Evolutionary conservation across 2,888 invertebrate genomes (phyloP).

Genomic region (Fragum fragum): DNA sequence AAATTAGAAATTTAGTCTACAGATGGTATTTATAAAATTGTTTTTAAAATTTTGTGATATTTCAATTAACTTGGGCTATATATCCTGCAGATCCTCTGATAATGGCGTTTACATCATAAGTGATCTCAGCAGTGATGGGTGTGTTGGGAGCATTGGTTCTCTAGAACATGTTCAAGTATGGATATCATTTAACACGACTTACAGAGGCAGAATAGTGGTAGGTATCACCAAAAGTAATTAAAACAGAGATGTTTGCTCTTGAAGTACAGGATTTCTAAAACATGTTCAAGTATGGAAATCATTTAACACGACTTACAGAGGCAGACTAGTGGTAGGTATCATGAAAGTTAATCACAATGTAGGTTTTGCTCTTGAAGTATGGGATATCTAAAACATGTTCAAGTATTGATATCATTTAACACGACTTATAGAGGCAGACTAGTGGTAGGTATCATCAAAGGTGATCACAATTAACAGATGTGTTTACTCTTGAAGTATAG

Average conservation of each 20-base stretch:
- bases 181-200: conserved; percentile 26
- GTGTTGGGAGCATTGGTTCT: conserved; percentile 34
- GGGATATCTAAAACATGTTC: conserved; percentile 52
- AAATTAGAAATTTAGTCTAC: too few species aligned
- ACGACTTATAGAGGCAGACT: conserved; percentile 8
- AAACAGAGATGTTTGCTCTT: conserved; percentile 41
- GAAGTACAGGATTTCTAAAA: conserved; percentile 36
- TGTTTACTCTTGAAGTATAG: conserved; percentile 43
- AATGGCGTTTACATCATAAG: conserved; percentile 42
- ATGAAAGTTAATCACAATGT: conserved; percentile 22
- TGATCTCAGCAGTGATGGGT: conserved; percentile 35
- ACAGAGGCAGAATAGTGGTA: conserved; percentile 22
- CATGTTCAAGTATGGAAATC: conserved; percentile 58
- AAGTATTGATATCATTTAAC: conserved; percentile 45
- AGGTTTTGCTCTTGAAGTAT: conserved; percentile 40
- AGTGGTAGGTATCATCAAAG: conserved; percentile 18
- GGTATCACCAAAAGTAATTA: conserved; percentile 17
- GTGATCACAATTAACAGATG: conserved; percentile 13
- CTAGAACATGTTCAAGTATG: conserved; percentile 61
- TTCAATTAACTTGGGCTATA: too few species aligned
- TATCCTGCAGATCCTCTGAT: conserved; percentile 34
- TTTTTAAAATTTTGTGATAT: too few species aligned
- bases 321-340: conserved; percentile 11
- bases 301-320: conserved; percentile 21
- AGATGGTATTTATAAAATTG: too few species aligned